Base-by-base conservation (phyloP, 2,113 vertebrate genomes). In the Struthio camelus region DNA sequence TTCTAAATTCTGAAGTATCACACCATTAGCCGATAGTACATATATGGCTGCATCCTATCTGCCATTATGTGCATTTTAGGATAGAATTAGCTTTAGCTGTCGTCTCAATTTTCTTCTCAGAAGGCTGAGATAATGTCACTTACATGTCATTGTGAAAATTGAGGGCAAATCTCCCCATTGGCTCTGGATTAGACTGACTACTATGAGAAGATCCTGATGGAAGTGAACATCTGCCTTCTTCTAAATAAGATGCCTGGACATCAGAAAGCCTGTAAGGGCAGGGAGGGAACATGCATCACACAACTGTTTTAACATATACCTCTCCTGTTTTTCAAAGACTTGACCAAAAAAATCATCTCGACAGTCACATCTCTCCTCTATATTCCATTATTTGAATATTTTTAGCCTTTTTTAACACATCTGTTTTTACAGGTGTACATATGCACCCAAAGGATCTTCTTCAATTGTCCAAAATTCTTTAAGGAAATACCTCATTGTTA, bases 91-190 rank as follows among this genome's bases (percentile, higher is more conserved):
- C 44, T 91, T 67, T 48, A 91, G 53, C 27, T 72, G 9, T 20
- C 18, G 23, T 23, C 13, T 28, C 12, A 46, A n/a, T 70, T 32
- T 73, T 54, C 20, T 56, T 61, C 20, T 59, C 13, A 48, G 36
- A 13, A 36, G 23, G 32, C 27, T 38, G 17, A 22, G 36, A 75
- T 34, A 36, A 65, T 84, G 15, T 91, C 84, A 99, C 99, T 99
- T 94, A 99, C 99, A 97, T 62, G 73, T 99, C 98, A 97, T 98
- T 98, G 80, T 61, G 98, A 93, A 99, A 98, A 90, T 97, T 98
- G 36, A 99, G 98, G 11, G 98, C 91, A 95, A 99, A 98, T 89
- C 94, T 99, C 75, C 94, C 96, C 82, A 97, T 79, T 27, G 97
- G 97, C 70, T 97, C 97, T 69, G 82, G 84, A 87, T 97, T 95